Base-by-base conservation (phyloP, 2,797 vertebrate species). In the Sphaeramia orbicularis region DNA sequence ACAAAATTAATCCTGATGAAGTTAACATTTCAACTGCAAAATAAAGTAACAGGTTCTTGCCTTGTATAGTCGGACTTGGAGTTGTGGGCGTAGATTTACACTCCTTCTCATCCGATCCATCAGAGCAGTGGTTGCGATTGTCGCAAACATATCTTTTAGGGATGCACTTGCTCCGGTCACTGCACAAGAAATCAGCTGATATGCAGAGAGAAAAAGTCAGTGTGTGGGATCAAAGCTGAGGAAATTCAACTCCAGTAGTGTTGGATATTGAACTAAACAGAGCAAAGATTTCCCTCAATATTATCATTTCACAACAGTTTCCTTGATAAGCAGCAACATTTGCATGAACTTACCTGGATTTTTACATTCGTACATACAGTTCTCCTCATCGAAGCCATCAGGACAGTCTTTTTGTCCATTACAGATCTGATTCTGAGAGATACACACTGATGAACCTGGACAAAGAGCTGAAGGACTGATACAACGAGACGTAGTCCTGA, bases 301-400 rank as follows among this genome's bases (percentile, higher is more conserved):
- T 21, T 21, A 21, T 27, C 24, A 27, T 27, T 27, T 27, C 24
- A 27, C 24, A 6, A 27, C 27, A 4, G 27, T 3, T 27, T 27
- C 6, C 2, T 27, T 27, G 24, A 27, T 27, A 6, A 27, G 24
- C 2, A 27, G 24, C 24, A 27, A 27, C 24, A 27, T 27, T 27
- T 27, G 6, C 24, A 27, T 5, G 1, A 27, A 27, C 24, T 27
- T 84, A 76, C 96, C 92, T 42, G 47, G 50, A 42, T 78, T 81
- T 68, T 71, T 24, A 77, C 93, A 93, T 9, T 65, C 15, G n/a
- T 65, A 13, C 1, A 81, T 11, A 68, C 91, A 93, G 32, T 16
- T 10, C 2, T 48, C 72, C 62, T 99, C 97, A 0, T 98, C 97
- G 0, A 77, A 92, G 15, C 95, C 94, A 89, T 94, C 92, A 12